Conservation (phyloP, 1,140 invertebrate genomes). For the Macrobrachium rosenbergii region DNA sequence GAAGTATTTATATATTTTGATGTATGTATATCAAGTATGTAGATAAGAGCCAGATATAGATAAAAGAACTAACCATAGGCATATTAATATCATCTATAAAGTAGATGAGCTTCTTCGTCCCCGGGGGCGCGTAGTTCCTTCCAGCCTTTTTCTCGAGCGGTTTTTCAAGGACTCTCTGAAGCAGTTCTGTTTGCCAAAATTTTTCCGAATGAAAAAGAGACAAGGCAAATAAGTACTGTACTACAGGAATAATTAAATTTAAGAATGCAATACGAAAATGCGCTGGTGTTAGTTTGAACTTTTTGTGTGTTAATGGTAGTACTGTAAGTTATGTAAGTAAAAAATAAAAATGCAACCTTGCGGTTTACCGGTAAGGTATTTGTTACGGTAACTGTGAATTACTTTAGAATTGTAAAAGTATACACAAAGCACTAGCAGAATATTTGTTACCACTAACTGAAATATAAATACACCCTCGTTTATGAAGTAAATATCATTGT, state of each 20-base stretch:
- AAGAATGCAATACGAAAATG: too few relatives aligned
- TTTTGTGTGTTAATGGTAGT: too few relatives aligned
- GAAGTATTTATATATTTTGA: too few relatives aligned
- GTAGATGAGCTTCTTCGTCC: constrained; percentile 94
- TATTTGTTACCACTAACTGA: not conserved
- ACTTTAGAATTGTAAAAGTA: not conserved
- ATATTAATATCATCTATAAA: constrained; percentile 99
- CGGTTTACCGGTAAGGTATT: too few relatives aligned
- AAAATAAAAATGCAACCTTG: too few relatives aligned
- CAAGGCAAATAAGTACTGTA: constrained; percentile 21
- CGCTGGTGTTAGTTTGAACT: too few relatives aligned
- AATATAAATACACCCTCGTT: too few relatives aligned
- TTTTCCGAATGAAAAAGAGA: constrained; percentile 24
- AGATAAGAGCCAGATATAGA: too few relatives aligned
- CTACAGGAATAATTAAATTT: too few relatives aligned
- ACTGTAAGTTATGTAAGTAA: too few relatives aligned
- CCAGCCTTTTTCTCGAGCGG: constrained; percentile 98
- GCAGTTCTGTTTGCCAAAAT: constrained; percentile 78
- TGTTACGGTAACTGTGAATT: not conserved
- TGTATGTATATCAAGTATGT: too few relatives aligned
- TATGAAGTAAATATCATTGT: too few relatives aligned
- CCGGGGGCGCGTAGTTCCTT: constrained; percentile 94
- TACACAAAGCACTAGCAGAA: not conserved
- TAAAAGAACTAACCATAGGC: constrained; percentile 82
- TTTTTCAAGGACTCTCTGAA: constrained; percentile 94